Evolutionary conservation across 1,140 invertebrate species (phyloP), one percentile per base, ranked within the genome.

Genomic region (Antheraea mylitta): DNA sequence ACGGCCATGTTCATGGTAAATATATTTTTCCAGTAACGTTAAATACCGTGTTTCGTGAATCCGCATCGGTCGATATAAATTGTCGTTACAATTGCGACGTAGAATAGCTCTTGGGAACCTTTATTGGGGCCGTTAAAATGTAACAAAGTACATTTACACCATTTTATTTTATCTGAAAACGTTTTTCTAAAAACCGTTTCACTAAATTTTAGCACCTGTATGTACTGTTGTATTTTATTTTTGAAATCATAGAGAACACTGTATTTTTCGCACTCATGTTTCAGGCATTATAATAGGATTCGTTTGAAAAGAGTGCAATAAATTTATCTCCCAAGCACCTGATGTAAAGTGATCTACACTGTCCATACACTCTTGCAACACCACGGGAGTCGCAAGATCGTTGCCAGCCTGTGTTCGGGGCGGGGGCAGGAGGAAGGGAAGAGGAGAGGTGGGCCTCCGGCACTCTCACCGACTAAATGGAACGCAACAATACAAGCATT

Each of bases 21-120:
- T 48, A 48, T 48, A 13, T 48, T 48, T 10, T 48, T n/a, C 45
- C 45, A 48, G 45, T 48, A 10, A 48, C 45, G n/a, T 48, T 48
- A 9, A 11, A 10, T 48, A 48, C 45, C 45, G 45, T 48, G 13
- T 48, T 48, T 13, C 11, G 7, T 48, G 79, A 80, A 86, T 83
- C 79, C 76, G 79, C 77, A 82, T 80, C 76, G 75, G 74, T 78
- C 74, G 7, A 76, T 70, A 83, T 80, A 87, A 86, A 86, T 86
- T 85, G 82, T 86, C 79, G 80, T 73, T 62, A 70, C 78, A 78
- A 77, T 74, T 74, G 77, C 73, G 68, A 76, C 78, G 82, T 19
- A n/a, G n/a, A n/a, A 61, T 81, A 81, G 84, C 80, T 83, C 78
- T 79, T 64, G 71, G 70, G 68, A 73, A 67, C 71, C 79, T 83